Evolutionary conservation across 2,888 invertebrate genomes (phyloP).

Genomic region (Pyrrhosoma nymphula): DNA sequence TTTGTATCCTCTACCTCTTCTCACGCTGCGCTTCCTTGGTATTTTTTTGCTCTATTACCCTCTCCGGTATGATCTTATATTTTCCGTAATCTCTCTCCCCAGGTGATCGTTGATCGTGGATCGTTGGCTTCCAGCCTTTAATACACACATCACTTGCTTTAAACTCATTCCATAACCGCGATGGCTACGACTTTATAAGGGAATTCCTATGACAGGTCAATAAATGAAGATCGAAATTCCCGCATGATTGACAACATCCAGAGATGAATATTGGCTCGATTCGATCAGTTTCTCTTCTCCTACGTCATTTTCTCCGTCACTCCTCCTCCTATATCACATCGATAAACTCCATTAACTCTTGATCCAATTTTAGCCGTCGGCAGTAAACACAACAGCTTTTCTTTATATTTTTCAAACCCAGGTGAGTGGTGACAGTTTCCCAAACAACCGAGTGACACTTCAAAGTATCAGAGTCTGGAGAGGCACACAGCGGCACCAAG

Average conservation of each 20-base stretch:
- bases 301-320: background rate
- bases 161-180: too few relatives aligned
- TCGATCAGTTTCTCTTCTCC: background rate
- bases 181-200: too few relatives aligned
- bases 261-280: background rate
- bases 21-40: too few relatives aligned
- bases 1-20: too few relatives aligned
- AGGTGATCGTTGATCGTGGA: too few relatives aligned
- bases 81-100: too few relatives aligned
- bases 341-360: constrained; percentile 45
- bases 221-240: background rate
- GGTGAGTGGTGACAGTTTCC: constrained; percentile 27
- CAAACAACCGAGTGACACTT: constrained; percentile 52
- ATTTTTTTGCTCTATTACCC: too few relatives aligned
- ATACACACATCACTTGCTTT: too few relatives aligned
- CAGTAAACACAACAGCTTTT: background rate
- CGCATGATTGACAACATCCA: background rate
- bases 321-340: background rate
- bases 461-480: constrained; percentile 49
- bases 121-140: too few relatives aligned
- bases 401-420: background rate
- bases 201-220: background rate
- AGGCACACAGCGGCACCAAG: constrained; percentile 10
- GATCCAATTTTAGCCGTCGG: constrained; percentile 30
- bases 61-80: too few relatives aligned